Evolutionary conservation across 2,888 invertebrate species (phyloP).

Genomic region (Melikaiella ostensackeni): DNA sequence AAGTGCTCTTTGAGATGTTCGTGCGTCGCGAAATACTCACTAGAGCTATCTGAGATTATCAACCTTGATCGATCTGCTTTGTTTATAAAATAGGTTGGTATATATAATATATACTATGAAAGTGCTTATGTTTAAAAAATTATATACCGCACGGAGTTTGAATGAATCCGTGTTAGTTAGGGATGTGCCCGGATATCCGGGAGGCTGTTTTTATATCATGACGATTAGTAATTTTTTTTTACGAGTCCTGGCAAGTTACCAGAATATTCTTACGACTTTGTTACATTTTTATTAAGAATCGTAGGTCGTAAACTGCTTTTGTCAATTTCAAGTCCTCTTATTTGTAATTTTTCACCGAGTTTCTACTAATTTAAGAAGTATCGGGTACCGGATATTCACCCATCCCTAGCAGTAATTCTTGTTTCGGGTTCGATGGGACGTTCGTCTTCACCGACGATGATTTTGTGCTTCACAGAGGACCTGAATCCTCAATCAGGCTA

Average conservation of each 20-base stretch:
- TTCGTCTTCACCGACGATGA: neutral
- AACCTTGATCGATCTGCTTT: constrained; percentile 17
- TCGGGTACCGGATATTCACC: constrained; percentile 30
- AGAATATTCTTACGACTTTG: constrained; percentile 36
- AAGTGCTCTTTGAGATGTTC: constrained; percentile 31
- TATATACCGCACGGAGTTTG: constrained; percentile 17
- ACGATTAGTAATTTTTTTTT: constrained; percentile 23
- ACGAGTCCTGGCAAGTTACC: constrained; percentile 16
- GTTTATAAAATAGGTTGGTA: constrained; percentile 12
- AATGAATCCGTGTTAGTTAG: constrained; percentile 30
- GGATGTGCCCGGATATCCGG: constrained; percentile 37
- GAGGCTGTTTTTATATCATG: constrained; percentile 29
- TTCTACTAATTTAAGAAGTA: constrained; percentile 32
- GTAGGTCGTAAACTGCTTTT: constrained; percentile 13
- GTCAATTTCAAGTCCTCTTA: constrained; percentile 17
- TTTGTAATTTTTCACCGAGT: constrained; percentile 34
- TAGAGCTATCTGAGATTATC: constrained; percentile 1
- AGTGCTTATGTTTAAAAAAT: constrained; percentile 33
- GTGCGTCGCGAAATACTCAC: constrained; percentile 8
- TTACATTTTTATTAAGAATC: constrained; percentile 20
- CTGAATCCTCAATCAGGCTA: constrained; percentile 7
- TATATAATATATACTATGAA: constrained; percentile 23
- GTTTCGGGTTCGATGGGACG: neutral
- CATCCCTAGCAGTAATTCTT: constrained; percentile 24
- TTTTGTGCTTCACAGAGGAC: neutral